Percentiles rank a stretch among this genome's conserved stretches.
phyloP scores from a whole-genome alignment of 2,888 invertebrate genomes.

The Tinea trinotella region DNA sequence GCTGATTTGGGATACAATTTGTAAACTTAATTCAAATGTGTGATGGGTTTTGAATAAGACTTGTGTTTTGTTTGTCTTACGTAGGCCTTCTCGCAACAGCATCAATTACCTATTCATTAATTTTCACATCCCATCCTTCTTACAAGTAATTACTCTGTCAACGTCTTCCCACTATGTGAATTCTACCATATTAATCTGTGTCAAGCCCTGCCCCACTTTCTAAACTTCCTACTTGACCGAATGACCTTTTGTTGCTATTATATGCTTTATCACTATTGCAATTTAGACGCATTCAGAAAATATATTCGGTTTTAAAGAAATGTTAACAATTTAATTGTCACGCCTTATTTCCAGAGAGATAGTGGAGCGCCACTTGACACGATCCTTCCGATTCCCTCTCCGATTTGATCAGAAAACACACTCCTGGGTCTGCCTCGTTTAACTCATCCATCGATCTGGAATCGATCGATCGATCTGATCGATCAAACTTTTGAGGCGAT shows the following conservation, averaged over 20 bases:
- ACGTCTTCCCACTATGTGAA: conserved; percentile 10
- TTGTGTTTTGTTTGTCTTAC: no score
- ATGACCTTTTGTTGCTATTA: conserved; percentile 20
- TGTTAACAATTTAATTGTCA: no score
- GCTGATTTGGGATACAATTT: not conserved
- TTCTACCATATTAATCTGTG: conserved; percentile 13
- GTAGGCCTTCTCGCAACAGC: not conserved
- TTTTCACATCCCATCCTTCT: not conserved
- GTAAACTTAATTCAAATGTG: no score
- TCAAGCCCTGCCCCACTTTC: conserved; percentile 29
- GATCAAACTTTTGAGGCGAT: not conserved
- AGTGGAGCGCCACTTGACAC: no score
- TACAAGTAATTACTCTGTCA: conserved; percentile 7
- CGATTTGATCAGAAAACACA: no score
- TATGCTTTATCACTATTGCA: not conserved
- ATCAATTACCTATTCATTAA: not conserved
- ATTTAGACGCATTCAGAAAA: conserved; percentile 4
- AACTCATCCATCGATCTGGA: no score
- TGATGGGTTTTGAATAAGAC: no score
- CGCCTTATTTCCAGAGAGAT: no score
- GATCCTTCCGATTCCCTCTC: no score
- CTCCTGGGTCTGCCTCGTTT: no score
- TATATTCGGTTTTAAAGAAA: no score
- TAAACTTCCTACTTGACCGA: conserved; percentile 27
- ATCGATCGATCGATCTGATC: no score